These are phyloP conservation scores for Kradibia gibbosae DNA, from an alignment of 1,140 invertebrate species.

Conservation along the genomic window DNA sequence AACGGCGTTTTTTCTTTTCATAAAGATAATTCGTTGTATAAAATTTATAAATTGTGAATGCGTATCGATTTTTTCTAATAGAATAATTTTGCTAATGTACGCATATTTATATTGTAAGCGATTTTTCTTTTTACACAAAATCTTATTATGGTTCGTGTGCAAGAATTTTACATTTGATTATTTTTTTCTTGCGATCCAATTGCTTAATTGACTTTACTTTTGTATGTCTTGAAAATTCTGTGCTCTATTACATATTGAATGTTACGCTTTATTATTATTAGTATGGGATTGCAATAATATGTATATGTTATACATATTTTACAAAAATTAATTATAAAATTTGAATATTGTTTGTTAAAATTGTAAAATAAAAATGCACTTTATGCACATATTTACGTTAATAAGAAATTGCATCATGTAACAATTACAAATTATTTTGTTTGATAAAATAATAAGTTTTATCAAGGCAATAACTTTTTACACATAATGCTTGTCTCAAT, in stretches of 20 bases:
- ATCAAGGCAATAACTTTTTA: slow-evolving; percentile 31
- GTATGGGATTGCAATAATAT: slow-evolving; percentile 36
- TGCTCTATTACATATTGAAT: slow-evolving; percentile 33
- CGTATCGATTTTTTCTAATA: slow-evolving; percentile 36
- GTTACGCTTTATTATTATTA: slow-evolving; percentile 24
- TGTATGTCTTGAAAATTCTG: slow-evolving; percentile 29
- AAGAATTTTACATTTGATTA: slow-evolving; percentile 41
- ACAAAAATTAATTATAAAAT: slow-evolving; percentile 29
- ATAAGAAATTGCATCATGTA: slow-evolving; percentile 41
- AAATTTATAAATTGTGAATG: background rate
- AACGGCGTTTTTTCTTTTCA: slow-evolving; percentile 18
- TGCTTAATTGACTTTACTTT: slow-evolving; percentile 30
- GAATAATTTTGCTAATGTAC: slow-evolving; percentile 28
- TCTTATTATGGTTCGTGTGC: slow-evolving; percentile 14
- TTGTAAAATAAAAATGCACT: slow-evolving; percentile 34
- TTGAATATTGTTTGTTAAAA: slow-evolving; percentile 32
- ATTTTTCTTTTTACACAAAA: slow-evolving; percentile 27
- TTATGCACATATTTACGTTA: slow-evolving; percentile 28
- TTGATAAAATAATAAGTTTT: slow-evolving; percentile 46
- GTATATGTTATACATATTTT: slow-evolving; percentile 45
- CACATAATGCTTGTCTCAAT: slow-evolving; percentile 27
- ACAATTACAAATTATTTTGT: slow-evolving; percentile 36
- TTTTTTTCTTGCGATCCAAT: slow-evolving; percentile 15
- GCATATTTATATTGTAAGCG: slow-evolving; percentile 16
- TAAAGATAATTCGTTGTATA: background rate